Base-by-base conservation (phyloP, 2,113 vertebrate species). In the Riparia riparia region DNA sequence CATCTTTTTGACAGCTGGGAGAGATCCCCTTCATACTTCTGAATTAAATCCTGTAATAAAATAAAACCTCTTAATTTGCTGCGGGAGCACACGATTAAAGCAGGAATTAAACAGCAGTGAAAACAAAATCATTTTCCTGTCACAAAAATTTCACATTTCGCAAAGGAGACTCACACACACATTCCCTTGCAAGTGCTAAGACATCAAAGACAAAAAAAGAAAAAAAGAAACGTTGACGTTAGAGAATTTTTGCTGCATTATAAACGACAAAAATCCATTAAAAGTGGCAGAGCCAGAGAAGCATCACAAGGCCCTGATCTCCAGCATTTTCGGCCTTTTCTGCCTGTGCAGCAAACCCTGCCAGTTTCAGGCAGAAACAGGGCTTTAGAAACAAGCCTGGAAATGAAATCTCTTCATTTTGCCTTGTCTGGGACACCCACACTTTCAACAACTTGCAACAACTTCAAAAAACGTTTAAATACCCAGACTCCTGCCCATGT, bases 11-110 rank as follows among this genome's bases (percentile, higher is more conserved):
- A 98, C 98, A 99, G 96, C 60, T 97, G 94, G 42, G 89, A 97
- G 74, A 99, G 98, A 93, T 99, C 98, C 32, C 92, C 91, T 91
- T 98, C 97, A 94, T 98, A 98, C 91, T 98, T 98, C 93, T 99
- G 98, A 95, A 98, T 98, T 81, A 96, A 96, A 93, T 95, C 95
- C 98, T 99, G 84, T 60, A 97, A 96, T 64, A 93, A 91, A 86
- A 85, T 37, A 91, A 94, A 79, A 81, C 26, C 28, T 65, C 93
- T 95, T 93, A 90, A 94, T 92, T 97, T 83, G 44, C 83, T 76
- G 94, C 25, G 82, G 77, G 61, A 89, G 91, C 72, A 79, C 17
- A 64, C 41, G 41, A 70, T 31, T 66, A 91, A 74, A 72, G 49
- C 82, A 89, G 90, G 61, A 89, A 80, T 83, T 89, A 64, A 85